These are phyloP conservation scores for Andrena cerasifolii DNA, from an alignment of 1,140 invertebrate species.

Conservation along the genomic window DNA sequence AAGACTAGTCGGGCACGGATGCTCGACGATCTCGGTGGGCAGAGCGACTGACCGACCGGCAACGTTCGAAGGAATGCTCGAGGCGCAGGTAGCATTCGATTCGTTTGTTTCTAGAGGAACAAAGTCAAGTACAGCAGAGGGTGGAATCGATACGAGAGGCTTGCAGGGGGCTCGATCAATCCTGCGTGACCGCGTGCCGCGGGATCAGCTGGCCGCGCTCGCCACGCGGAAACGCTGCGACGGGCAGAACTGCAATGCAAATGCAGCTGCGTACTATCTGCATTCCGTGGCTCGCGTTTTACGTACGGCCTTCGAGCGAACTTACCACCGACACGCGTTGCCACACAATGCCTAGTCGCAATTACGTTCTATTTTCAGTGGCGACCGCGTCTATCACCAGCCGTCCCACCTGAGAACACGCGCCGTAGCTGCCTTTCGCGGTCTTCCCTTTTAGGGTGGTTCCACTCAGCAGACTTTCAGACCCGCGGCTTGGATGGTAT, in stretches of 20 bases:
- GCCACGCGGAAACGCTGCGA: slow-evolving; percentile 7
- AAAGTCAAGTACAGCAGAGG: neutral
- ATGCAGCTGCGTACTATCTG: slow-evolving; percentile 21
- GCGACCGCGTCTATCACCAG: neutral
- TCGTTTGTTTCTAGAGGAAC: neutral
- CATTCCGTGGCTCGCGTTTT: neutral
- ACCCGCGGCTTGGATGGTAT: too few relatives aligned
- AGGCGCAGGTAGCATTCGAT: slow-evolving; percentile 14
- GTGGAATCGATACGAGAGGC: slow-evolving; percentile 10
- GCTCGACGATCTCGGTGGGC: too few relatives aligned
- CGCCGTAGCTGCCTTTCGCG: too few relatives aligned
- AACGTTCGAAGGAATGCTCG: too few relatives aligned
- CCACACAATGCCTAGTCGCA: neutral
- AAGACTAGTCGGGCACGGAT: too few relatives aligned
- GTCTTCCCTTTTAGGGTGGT: too few relatives aligned
- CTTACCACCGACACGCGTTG: slow-evolving; percentile 15
- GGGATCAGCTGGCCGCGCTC: neutral
- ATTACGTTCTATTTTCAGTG: slow-evolving; percentile 27
- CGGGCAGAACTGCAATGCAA: slow-evolving; percentile 8
- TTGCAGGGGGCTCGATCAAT: slow-evolving; percentile 8
- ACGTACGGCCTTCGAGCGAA: slow-evolving; percentile 4
- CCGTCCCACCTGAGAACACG: too few relatives aligned
- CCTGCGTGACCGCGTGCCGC: slow-evolving; percentile 1
- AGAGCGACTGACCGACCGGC: too few relatives aligned
- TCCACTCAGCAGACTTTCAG: too few relatives aligned